phyloP scores from a whole-genome alignment of 2,888 invertebrate species.

The Erynnis tages region DNA sequence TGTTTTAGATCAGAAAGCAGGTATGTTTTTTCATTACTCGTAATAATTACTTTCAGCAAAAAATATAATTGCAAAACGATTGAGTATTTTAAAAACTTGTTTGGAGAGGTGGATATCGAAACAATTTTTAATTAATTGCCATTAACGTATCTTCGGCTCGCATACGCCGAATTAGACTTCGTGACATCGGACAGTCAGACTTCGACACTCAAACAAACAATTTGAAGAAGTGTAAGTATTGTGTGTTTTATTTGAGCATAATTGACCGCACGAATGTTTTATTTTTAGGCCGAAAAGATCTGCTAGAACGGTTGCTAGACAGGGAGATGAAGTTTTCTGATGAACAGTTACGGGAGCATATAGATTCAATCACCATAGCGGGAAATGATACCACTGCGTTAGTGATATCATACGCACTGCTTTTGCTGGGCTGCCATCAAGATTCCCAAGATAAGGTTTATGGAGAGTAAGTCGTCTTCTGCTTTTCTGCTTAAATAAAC shows the following conservation, averaged over 20 bases:
- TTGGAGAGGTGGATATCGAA: no score
- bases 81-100: no score
- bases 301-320: constrained; percentile 69
- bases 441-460: constrained; percentile 49
- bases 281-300: constrained; percentile 47
- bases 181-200: no score
- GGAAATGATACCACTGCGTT: constrained; percentile 76
- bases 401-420: constrained; percentile 59
- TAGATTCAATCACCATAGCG: constrained; percentile 81
- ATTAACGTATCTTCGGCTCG: no score
- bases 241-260: not conserved
- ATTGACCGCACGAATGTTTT: constrained; percentile 20
- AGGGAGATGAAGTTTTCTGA: constrained; percentile 65
- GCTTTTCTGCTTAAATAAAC: no score
- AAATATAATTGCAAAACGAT: no score
- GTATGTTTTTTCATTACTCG: constrained; percentile 15
- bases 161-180: no score
- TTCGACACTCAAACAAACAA: no score
- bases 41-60: no score
- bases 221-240: no score
- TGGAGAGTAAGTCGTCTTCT: constrained; percentile 56
- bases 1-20: constrained; percentile 26
- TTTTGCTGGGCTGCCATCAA: constrained; percentile 55
- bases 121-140: no score
- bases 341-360: constrained; percentile 78